phyloP scores from a whole-genome alignment of 1,140 invertebrate species.

The Pissodes strobi region DNA sequence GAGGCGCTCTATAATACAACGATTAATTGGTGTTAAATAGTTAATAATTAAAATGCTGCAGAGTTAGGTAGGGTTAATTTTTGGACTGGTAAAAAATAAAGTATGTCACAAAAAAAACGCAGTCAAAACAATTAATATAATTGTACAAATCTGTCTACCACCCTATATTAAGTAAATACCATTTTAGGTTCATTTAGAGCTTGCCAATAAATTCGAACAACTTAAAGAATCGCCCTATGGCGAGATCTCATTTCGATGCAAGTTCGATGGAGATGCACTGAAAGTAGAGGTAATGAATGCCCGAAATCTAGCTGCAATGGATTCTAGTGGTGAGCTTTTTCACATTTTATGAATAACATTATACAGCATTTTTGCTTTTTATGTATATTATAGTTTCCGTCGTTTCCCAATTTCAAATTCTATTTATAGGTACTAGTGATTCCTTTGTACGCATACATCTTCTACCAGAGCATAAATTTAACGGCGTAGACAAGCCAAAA shows the following conservation, averaged over 20 bases:
- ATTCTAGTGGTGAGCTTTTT: constrained; percentile 79
- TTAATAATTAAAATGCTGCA: too few relatives aligned
- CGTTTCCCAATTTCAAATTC: background rate
- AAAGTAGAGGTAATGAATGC: constrained; percentile 85
- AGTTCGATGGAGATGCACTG: constrained; percentile 68
- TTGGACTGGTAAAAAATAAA: too few relatives aligned
- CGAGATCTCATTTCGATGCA: constrained; percentile 68
- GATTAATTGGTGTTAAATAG: too few relatives aligned
- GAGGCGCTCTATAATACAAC: too few relatives aligned
- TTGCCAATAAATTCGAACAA: constrained; percentile 66
- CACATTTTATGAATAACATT: too few relatives aligned
- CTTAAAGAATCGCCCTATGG: constrained; percentile 68
- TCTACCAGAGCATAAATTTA: constrained; percentile 84
- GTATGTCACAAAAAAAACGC: too few relatives aligned
- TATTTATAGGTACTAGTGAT: constrained; percentile 66
- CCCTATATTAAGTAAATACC: too few relatives aligned
- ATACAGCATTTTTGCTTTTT: background rate
- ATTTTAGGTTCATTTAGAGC: constrained; percentile 47
- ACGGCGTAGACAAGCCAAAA: constrained; percentile 70
- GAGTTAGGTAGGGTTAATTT: too few relatives aligned
- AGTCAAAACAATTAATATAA: too few relatives aligned
- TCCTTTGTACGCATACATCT: constrained; percentile 88
- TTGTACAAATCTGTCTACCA: too few relatives aligned
- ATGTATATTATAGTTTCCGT: background rate
- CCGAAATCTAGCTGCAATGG: constrained; percentile 83